These are phyloP conservation scores for Corynorhinus townsendii DNA, from an alignment of 2,113 vertebrate genomes.

Conservation along the genomic window DNA sequence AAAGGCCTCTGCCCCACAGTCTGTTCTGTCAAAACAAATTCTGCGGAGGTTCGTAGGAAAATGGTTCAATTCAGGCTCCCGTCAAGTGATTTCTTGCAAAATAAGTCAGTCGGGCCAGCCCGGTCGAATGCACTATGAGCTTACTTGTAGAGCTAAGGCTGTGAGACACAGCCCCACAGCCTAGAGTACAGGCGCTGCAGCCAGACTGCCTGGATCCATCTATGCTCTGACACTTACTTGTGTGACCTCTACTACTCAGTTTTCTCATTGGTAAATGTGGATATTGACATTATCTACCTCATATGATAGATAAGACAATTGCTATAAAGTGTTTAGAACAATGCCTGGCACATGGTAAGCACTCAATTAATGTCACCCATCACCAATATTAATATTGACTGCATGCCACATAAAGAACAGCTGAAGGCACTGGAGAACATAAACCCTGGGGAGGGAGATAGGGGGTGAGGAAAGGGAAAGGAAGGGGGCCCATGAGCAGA, in stretches of 20 bases:
- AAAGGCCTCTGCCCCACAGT: not conserved
- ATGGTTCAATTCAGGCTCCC: not conserved
- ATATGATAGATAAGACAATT: not conserved
- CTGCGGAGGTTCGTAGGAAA: constrained; percentile 13
- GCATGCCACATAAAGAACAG: not conserved
- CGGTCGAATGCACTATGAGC: not conserved
- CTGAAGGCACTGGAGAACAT: not conserved
- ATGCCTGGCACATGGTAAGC: not conserved
- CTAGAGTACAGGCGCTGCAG: not conserved
- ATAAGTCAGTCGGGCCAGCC: not conserved
- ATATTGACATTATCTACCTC: not conserved
- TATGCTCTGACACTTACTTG: not conserved
- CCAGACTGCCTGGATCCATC: not conserved
- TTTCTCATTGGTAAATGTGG: not conserved
- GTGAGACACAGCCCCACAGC: not conserved
- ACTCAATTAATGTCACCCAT: not conserved
- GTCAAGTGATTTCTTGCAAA: constrained; percentile 13
- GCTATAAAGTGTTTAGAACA: too few species aligned
- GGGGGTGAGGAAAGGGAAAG: not conserved
- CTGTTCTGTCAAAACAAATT: not conserved
- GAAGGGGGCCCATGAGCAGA: not conserved
- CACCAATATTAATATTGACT: not conserved
- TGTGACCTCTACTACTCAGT: not conserved
- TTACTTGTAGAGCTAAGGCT: not conserved
- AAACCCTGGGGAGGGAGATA: not conserved